phyloP scores from a whole-genome alignment of 2,888 invertebrate species.

The Parelbella ahira region DNA sequence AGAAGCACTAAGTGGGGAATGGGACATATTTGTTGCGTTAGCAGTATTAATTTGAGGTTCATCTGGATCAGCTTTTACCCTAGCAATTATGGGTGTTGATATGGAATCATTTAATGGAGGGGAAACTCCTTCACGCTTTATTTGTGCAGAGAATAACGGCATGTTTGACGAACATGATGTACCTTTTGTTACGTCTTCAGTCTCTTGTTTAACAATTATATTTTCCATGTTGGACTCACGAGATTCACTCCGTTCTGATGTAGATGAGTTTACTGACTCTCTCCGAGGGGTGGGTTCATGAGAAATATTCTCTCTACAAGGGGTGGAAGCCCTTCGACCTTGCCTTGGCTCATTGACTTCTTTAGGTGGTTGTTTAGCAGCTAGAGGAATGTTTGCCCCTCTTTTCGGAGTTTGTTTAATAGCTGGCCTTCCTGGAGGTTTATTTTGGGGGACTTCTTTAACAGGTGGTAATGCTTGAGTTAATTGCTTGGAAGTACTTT shows the following conservation, averaged over 20 bases:
- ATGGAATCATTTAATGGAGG: conserved; percentile 41
- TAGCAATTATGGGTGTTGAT: conserved; percentile 54
- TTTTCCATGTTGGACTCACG: conserved; percentile 43
- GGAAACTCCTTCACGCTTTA: conserved; percentile 63
- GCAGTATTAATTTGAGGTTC: conserved; percentile 26
- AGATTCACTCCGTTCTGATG: conserved; percentile 45
- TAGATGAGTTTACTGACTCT: conserved; percentile 23
- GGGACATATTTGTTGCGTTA: conserved; percentile 28
- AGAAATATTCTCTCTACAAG: too few relatives aligned
- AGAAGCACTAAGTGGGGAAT: conserved; percentile 20
- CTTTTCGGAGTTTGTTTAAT: conserved; percentile 71
- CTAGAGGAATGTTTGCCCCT: conserved; percentile 45
- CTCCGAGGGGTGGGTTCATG: conserved; percentile 2
- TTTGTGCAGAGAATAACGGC: conserved; percentile 56
- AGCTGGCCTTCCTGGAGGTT: conserved; percentile 49
- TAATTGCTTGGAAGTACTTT: conserved; percentile 35
- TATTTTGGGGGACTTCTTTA: conserved; percentile 38
- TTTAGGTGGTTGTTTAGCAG: conserved; percentile 35
- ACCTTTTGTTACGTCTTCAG: conserved; percentile 36
- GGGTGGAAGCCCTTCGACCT: conserved; percentile 2
- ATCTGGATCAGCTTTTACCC: conserved; percentile 61
- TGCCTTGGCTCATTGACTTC: conserved; percentile 29
- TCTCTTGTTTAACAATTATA: conserved; percentile 62
- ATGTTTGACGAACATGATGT: conserved; percentile 40
- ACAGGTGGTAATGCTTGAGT: conserved; percentile 36